Evolutionary conservation across 1,140 invertebrate species (phyloP).

Genomic region (Ceratosolen solmsi): DNA sequence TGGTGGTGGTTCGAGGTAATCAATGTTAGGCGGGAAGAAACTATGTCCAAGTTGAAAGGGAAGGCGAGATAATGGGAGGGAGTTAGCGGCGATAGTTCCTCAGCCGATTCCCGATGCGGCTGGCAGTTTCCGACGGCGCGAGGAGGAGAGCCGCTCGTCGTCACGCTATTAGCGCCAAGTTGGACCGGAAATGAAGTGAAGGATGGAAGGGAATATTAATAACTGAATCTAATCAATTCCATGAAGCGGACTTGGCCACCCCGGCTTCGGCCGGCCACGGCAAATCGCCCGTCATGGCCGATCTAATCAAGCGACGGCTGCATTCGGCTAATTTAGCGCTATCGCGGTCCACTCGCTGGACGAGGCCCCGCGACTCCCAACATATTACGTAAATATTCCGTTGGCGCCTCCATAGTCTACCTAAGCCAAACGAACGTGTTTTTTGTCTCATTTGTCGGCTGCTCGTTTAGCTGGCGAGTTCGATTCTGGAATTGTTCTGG

Average conservation of each 20-base stretch:
- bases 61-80: constrained; percentile 24
- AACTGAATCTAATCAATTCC: constrained; percentile 73
- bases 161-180: constrained; percentile 70
- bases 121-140: constrained; percentile 45
- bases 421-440: neutral
- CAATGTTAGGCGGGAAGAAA: too few species aligned
- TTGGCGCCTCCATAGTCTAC: neutral
- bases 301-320: constrained; percentile 46
- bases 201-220: constrained; percentile 73
- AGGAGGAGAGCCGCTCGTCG: constrained; percentile 65
- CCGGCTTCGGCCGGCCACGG: constrained; percentile 21
- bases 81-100: constrained; percentile 8
- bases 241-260: constrained; percentile 63
- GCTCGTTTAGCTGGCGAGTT: neutral
- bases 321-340: constrained; percentile 38
- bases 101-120: constrained; percentile 38
- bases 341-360: neutral
- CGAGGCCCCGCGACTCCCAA: constrained; percentile 4
- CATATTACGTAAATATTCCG: constrained; percentile 3
- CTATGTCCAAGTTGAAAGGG: neutral
- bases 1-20: constrained; percentile 22
- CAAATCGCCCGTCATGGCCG: constrained; percentile 45
- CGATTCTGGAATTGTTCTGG: too few species aligned
- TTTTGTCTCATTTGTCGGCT: neutral
- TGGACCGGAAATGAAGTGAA: constrained; percentile 72